Evolutionary conservation across 2,113 vertebrate genomes (phyloP).

Genomic region (Oreochromis niloticus): DNA sequence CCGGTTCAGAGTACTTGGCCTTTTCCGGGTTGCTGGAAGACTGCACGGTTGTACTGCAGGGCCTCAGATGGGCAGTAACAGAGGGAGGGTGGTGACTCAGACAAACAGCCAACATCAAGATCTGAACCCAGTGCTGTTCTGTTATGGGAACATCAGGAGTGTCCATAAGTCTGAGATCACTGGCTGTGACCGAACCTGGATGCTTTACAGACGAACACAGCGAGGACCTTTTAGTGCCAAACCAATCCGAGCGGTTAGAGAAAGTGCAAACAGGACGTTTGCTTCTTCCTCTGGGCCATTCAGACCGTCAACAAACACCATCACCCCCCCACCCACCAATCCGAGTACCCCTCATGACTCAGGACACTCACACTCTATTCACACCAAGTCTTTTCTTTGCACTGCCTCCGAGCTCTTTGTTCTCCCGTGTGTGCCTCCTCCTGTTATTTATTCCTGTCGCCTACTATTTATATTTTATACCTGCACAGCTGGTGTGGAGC

Average conservation of each 20-base stretch:
- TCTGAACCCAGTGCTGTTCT: not conserved
- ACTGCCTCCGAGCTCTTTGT: not conserved
- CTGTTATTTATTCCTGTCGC: not conserved
- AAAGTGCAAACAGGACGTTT: not conserved
- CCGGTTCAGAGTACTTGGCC: too few relatives aligned
- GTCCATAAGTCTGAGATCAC: not conserved
- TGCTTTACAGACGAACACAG: not conserved
- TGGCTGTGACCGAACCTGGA: not conserved
- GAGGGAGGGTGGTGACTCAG: not conserved
- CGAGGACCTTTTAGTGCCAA: not conserved
- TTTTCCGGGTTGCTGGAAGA: too few relatives aligned
- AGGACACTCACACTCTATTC: not conserved
- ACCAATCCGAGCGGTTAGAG: not conserved
- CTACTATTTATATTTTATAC: not conserved
- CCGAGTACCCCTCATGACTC: not conserved
- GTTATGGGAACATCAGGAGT: not conserved
- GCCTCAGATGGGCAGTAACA: not conserved
- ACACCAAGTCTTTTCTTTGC: not conserved
- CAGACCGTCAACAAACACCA: not conserved
- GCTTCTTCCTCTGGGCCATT: not conserved
- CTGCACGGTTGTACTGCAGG: too few relatives aligned
- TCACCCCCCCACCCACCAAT: not conserved
- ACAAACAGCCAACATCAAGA: not conserved
- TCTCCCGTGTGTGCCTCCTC: not conserved
- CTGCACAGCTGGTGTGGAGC: not conserved